A percentile compares a stretch with the other conserved stretches of the same genome.
These are phyloP conservation scores for Yponomeuta sedellus DNA, from an alignment of 2,888 invertebrate species.

Conservation along the genomic window DNA sequence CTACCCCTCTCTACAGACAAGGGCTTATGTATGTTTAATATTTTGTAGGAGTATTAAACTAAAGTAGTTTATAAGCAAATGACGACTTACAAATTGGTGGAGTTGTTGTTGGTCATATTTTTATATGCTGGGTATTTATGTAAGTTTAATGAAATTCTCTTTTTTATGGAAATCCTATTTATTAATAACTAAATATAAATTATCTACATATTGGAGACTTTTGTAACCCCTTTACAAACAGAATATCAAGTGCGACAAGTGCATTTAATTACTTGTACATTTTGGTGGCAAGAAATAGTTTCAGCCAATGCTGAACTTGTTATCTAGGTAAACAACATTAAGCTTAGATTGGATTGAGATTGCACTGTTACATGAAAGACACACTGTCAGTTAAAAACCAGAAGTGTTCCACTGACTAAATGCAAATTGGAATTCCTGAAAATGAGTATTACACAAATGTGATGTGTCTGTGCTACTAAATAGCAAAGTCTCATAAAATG, in stretches of 20 bases:
- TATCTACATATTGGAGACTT: background rate
- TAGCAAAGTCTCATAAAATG: background rate
- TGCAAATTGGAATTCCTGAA: no score
- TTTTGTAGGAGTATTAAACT: background rate
- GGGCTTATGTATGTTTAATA: background rate
- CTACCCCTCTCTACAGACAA: no score
- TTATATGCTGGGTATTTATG: background rate
- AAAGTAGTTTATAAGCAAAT: background rate
- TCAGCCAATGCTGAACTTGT: no score
- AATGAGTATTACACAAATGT: no score
- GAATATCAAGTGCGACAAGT: background rate
- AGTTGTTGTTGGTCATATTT: background rate
- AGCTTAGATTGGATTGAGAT: no score
- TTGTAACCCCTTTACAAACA: background rate
- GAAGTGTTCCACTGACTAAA: no score
- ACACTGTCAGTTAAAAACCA: no score
- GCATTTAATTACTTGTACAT: background rate
- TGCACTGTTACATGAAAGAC: no score
- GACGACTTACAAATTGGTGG: background rate
- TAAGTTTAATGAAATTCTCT: background rate
- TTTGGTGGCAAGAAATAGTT: background rate
- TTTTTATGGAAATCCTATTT: background rate
- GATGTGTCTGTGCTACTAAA: no score
- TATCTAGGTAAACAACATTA: no score
- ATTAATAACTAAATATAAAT: background rate